A percentile compares a stretch with the other conserved stretches of the same genome.
These are phyloP conservation scores for Halichoerus grypus DNA, from an alignment of 2,113 vertebrate genomes.

Conservation along the genomic window DNA sequence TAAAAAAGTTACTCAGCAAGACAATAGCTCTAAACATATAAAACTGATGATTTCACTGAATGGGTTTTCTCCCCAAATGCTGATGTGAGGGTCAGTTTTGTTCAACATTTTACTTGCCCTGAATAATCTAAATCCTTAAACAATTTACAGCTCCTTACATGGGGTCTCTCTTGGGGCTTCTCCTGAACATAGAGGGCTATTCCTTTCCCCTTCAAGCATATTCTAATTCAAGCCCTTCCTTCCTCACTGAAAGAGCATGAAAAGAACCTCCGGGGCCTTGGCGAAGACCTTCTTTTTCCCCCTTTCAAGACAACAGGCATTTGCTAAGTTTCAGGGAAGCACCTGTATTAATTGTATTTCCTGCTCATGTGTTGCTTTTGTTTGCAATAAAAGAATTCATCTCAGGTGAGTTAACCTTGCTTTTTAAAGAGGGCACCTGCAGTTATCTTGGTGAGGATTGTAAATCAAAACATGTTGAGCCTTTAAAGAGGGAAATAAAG, in stretches of 20 bases:
- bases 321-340: constrained; percentile 87
- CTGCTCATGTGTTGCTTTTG: constrained; percentile 89
- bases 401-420: constrained; percentile 93
- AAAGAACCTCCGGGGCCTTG: constrained; percentile 76
- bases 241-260: constrained; percentile 83
- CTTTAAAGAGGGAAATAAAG: constrained; percentile 91
- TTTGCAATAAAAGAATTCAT: constrained; percentile 89
- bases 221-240: constrained; percentile 84
- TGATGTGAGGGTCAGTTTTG: not conserved
- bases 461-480: constrained; percentile 92
- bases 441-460: constrained; percentile 88
- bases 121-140: constrained; percentile 4
- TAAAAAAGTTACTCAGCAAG: constrained; percentile 15
- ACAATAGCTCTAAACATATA: not conserved
- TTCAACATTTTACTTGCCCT: not conserved
- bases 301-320: constrained; percentile 83
- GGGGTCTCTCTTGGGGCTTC: not conserved
- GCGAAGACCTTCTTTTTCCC: not conserved
- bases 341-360: constrained; percentile 93
- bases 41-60: not conserved
- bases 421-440: constrained; percentile 91
- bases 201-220: constrained; percentile 25
- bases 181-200: not conserved
- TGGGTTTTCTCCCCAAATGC: not conserved
- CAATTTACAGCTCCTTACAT: constrained; percentile 24